Evolutionary conservation across 2,888 invertebrate species (phyloP).

Genomic region (Cosmorhoe ocellata): DNA sequence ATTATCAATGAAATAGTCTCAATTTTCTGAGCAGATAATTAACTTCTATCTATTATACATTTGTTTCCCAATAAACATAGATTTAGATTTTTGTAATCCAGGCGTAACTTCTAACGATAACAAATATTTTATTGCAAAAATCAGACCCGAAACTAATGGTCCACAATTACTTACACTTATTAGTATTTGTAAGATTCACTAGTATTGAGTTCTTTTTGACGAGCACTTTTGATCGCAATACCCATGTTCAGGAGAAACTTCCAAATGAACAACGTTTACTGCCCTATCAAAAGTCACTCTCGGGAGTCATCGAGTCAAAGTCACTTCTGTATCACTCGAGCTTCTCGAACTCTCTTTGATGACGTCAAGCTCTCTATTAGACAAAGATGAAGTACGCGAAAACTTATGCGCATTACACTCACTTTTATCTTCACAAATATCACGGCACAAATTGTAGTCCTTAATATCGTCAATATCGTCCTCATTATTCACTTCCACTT

Average conservation of each 20-base stretch:
- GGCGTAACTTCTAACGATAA: too few relatives aligned
- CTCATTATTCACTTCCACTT: constrained; percentile 73
- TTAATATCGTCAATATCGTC: constrained; percentile 68
- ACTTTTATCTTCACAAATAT: constrained; percentile 70
- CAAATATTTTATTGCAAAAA: constrained; percentile 35
- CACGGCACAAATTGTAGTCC: constrained; percentile 62
- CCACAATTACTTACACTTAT: constrained; percentile 56
- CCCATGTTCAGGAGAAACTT: constrained; percentile 52
- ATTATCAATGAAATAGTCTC: not conserved
- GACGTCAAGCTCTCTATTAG: constrained; percentile 77
- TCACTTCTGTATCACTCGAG: constrained; percentile 80
- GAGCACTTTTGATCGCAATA: constrained; percentile 52
- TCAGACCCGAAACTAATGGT: constrained; percentile 66
- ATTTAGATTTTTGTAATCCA: too few relatives aligned
- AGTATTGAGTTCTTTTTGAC: constrained; percentile 48
- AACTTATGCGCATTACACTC: constrained; percentile 72
- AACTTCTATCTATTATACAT: not conserved
- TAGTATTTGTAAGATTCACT: constrained; percentile 31
- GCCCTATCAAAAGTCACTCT: constrained; percentile 72
- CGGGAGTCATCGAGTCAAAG: constrained; percentile 79
- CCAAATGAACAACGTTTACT: constrained; percentile 71
- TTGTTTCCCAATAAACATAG: too few relatives aligned
- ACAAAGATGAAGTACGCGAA: constrained; percentile 74
- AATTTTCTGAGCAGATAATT: not conserved
- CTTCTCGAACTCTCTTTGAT: constrained; percentile 80